Conservation (phyloP, 2,797 vertebrate genomes). For the Protosalanx chinensis region DNA sequence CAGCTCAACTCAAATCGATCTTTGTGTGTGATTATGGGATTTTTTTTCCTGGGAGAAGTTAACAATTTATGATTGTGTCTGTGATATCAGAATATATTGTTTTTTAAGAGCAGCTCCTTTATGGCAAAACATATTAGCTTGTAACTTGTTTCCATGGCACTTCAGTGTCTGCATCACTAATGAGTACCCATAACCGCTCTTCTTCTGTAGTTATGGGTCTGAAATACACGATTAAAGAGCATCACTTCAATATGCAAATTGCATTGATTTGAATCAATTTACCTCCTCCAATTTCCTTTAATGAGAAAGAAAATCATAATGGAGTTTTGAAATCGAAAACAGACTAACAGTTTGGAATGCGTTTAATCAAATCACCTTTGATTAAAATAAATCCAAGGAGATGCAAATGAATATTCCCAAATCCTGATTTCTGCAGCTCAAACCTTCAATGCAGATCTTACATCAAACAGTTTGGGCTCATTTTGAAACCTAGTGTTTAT, state of each 20-base stretch:
- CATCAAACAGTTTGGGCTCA: slow-evolving; percentile 16
- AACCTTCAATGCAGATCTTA: slow-evolving; percentile 8
- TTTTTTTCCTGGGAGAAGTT: too few species aligned
- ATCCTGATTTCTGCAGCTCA: slow-evolving; percentile 10
- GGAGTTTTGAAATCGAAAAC: neutral
- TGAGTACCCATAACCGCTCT: neutral
- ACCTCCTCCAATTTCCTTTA: neutral
- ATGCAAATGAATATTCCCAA: slow-evolving; percentile 7
- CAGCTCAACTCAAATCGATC: too few species aligned
- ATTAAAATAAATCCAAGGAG: neutral
- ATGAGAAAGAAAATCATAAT: neutral
- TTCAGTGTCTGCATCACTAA: neutral
- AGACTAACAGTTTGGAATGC: neutral
- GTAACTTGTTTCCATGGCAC: neutral
- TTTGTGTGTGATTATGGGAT: too few species aligned
- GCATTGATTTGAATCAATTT: neutral
- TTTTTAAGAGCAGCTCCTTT: too few species aligned
- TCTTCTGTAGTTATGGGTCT: neutral
- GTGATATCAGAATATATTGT: too few species aligned
- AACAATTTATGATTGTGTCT: too few species aligned
- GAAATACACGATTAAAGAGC: neutral
- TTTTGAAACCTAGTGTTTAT: neutral
- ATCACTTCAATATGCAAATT: neutral
- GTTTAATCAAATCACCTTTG: neutral
- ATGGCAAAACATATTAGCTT: too few species aligned